Conservation (phyloP, 2,888 invertebrate species). For the Agrochola macilenta region DNA sequence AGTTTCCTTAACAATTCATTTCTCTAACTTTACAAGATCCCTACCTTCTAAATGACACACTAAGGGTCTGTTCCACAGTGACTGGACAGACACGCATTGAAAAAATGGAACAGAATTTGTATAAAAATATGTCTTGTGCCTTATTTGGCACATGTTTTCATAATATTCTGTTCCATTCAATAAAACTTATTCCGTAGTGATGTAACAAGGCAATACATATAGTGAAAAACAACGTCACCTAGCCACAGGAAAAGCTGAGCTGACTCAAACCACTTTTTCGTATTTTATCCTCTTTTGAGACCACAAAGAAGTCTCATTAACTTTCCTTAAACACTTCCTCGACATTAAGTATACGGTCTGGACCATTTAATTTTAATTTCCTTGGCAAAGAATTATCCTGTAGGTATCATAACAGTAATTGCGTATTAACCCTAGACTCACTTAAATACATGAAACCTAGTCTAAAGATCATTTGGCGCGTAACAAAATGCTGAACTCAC, state of each 20-base stretch:
- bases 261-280: not conserved
- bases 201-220: not conserved
- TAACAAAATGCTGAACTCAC: not conserved
- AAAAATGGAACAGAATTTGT: not conserved
- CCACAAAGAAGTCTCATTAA: not conserved
- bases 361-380: not conserved
- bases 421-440: not conserved
- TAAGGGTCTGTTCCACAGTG: not conserved
- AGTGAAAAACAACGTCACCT: not conserved
- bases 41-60: not conserved
- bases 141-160: no score
- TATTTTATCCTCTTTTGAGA: conserved; percentile 1
- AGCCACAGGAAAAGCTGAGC: not conserved
- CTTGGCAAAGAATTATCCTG: not conserved
- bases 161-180: not conserved
- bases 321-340: not conserved
- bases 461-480: not conserved
- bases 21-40: not conserved
- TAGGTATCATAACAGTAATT: not conserved
- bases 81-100: not conserved
- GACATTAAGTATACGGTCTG: not conserved
- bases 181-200: not conserved
- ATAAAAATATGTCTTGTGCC: no score
- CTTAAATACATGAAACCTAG: not conserved
- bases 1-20: not conserved